These are phyloP conservation scores for Spodoptera picta DNA, from an alignment of 2,888 invertebrate genomes.

Conservation along the genomic window DNA sequence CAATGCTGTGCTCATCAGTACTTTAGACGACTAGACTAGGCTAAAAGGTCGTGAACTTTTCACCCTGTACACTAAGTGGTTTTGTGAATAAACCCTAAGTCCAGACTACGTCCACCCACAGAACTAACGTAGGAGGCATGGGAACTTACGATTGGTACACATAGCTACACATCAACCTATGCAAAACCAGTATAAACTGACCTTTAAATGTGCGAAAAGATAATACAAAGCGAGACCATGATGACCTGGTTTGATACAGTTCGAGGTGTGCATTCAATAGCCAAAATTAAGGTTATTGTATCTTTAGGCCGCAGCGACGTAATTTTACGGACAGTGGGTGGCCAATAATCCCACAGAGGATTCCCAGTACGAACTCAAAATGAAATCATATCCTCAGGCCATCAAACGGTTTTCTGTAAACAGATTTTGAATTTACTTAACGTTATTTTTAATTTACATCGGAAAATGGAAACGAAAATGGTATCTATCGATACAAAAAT, in stretches of 20 bases:
- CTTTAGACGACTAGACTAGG: too few species aligned
- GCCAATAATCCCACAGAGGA: constrained; percentile 18
- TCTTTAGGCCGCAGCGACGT: constrained; percentile 27
- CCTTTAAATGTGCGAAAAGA: too few species aligned
- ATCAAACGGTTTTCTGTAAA: constrained; percentile 18
- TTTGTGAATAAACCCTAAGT: constrained; percentile 41
- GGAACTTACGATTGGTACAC: constrained; percentile 36
- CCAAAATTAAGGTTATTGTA: constrained; percentile 50
- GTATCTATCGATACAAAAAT: background rate
- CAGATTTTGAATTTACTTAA: constrained; percentile 25
- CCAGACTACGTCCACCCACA: constrained; percentile 25
- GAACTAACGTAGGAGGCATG: constrained; percentile 17
- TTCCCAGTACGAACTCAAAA: constrained; percentile 28
- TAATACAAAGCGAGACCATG: too few species aligned
- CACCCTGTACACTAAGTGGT: background rate
- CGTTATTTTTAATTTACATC: constrained; percentile 31
- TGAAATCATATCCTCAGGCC: constrained; percentile 17
- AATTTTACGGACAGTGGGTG: constrained; percentile 40
- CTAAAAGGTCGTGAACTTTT: too few species aligned
- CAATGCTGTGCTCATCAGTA: too few species aligned
- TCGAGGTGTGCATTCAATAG: constrained; percentile 29
- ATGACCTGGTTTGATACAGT: too few species aligned
- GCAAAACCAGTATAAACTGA: too few species aligned
- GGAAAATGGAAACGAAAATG: constrained; percentile 1
- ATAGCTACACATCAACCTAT: too few species aligned